A percentile compares a stretch with the other conserved stretches of the same genome.
Conservation (phyloP, 64 coral and sea anemone species). For the Stichodactyla mertensii region DNA sequence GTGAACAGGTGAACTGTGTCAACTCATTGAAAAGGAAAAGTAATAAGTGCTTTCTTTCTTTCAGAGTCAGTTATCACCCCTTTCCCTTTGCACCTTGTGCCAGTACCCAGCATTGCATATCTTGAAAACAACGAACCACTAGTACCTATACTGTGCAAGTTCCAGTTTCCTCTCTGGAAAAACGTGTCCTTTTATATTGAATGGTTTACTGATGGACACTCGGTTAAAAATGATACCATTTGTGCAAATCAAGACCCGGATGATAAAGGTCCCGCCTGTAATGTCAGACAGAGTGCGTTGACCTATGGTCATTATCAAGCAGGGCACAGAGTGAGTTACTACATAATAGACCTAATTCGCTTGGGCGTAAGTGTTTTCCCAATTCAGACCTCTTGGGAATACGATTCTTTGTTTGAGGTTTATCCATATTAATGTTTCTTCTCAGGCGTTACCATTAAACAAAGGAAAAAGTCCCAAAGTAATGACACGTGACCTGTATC, state of each 20-base stretch:
- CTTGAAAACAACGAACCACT: not conserved
- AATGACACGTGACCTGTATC: too few relatives aligned
- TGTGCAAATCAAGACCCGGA: not conserved
- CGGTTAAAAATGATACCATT: not conserved
- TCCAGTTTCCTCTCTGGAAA: conserved; percentile 29
- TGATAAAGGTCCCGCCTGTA: not conserved
- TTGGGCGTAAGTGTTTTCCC: too few relatives aligned
- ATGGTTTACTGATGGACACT: conserved; percentile 25
- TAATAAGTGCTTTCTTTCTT: not conserved
- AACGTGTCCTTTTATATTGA: conserved; percentile 38
- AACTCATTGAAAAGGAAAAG: too few relatives aligned
- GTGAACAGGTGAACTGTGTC: not conserved
- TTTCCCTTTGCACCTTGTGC: conserved; percentile 16
- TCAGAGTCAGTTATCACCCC: not conserved
- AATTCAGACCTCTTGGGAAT: too few relatives aligned
- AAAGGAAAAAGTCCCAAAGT: too few relatives aligned
- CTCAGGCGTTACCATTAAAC: too few relatives aligned
- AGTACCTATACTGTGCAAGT: conserved; percentile 21
- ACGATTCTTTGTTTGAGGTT: too few relatives aligned
- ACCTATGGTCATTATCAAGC: conserved; percentile 13
- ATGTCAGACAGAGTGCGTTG: not conserved
- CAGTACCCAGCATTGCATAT: conserved; percentile 20
- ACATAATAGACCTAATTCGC: too few relatives aligned
- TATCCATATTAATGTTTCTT: too few relatives aligned
- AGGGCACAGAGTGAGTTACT: conserved; percentile 35